Evolutionary conservation across 1,140 invertebrate species (phyloP), one percentile per base, ranked within the genome.

Genomic region (Trinorchestia longiramus): DNA sequence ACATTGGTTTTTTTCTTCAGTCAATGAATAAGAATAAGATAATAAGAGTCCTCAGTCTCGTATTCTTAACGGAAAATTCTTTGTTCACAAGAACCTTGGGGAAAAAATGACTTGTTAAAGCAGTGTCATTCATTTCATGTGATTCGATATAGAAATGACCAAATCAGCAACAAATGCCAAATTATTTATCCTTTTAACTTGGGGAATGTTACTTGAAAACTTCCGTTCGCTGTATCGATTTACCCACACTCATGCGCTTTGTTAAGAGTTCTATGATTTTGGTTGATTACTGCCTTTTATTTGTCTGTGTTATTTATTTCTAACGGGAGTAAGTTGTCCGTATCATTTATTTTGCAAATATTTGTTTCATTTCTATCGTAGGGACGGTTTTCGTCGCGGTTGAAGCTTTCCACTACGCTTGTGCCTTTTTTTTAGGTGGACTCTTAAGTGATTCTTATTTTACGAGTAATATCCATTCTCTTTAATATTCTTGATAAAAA

Each of bases 401-500:
- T 77, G 62, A 77, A 77, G 28, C 36, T 11, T 19, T 77, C 36
- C 28, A 28, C 28, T 36, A 36, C 11, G 62, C 36, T 77, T 36
- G 62, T 77, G 62, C 15, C 36, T 1, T 23, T 23, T 77, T 19
- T 77, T 77, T 77, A 11, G 62, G 62, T 77, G 62, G 11, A 77
- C 62, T 77, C 15, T 11, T 23, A 77, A 77, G 15, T 15, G 28
- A 23, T 77, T 77, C 36, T 28, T 77, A 23, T 77, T n/a, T n/a
- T n/a, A n/a, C n/a, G n/a, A n/a, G n/a, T 1, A 77, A 77, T 36
- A 3, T 77, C 62, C 62, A 77, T 19, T 77, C 28, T 77, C 62
- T 77, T 77, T 77, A 77, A 77, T 77, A 77, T 36, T 77, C 62
- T 77, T 77, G 62, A 77, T 77, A 77, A 77, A 77, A 77, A 77